Evolutionary conservation across 2,797 vertebrate genomes (phyloP), one percentile per base, ranked within the genome.

Genomic region (Enteromius fasciolatus): DNA sequence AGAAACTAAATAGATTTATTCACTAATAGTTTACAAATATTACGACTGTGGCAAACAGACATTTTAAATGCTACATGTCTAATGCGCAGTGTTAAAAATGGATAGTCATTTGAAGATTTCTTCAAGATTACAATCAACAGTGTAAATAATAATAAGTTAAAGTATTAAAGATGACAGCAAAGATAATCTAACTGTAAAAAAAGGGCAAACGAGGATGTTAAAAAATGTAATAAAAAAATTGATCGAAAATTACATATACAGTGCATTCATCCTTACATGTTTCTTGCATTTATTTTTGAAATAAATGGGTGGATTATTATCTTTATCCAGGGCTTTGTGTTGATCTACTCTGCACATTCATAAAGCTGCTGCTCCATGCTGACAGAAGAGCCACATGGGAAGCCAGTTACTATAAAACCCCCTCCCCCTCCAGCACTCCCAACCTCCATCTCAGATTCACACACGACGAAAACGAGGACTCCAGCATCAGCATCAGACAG

Each of bases 371-470:
- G 31, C 36, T 39, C 14, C 48, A 68, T 15, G 36, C 23, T 64
- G 66, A 52, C 11, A 11, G 54, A 41, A 72, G 41, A 77, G 31
- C 44, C 54, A 18, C 31, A 68, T 36, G 41, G 74, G 74, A 77
- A 48, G 28, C 23, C 6, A 33, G 14, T 18, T 50, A 68, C 66
- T 69, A 54, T 31, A 17, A 48, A 39, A 39, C 20, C 75, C 72
- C 52, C 31, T 72, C 39, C 48, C 46, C 59, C 57, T 46, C 31
- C 28, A 68, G 61, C 59, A 54, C 17, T 28, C 33, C 23, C 44
- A 76, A 15, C 10, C 66, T n/a, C 72, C 31, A 75, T 74, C 18
- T 25, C 33, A 54, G 28, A 75, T 74, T 81, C 41, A 72, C 66
- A 39, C 17, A 33, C 10, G 1, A 18, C 9, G 10, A 36, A 10